Base-by-base conservation (phyloP, 1,140 invertebrate species). In the Frieseomelitta varia region DNA sequence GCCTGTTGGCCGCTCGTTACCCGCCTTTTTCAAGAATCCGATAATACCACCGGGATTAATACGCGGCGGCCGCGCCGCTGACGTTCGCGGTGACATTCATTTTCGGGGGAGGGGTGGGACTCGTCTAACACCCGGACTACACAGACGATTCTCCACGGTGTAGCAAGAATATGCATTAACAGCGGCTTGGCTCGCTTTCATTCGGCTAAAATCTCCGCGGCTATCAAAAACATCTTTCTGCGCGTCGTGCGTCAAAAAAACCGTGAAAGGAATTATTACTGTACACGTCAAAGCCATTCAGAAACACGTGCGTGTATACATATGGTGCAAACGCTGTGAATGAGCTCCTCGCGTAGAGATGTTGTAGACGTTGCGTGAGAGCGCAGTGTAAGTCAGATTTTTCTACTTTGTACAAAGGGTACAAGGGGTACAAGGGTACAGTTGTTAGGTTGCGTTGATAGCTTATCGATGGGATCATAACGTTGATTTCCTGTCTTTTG, bases 1-100 rank as follows among this genome's bases (percentile, higher is more conserved):
- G 65, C 53, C 69, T 73, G 72, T 69, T 30, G 53, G 39, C 24
- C 47, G 6, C 27, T 27, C 55, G 65, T 11, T 34, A 61, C 34
- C 53, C 84, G 39, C 61, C 39, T 79, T 82, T 84, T 84, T 84
- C 81, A 84, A 71, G 67, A 61, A 79, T n/a, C 79, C 58, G 75
- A 84, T 84, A 69, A 79, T 79, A 79, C 65, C 67, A 14, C 39
- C 10, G 47, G 76, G 58, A 63, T 79, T 84, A 84, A 79, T 84
- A 68, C 55, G 56, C 74, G 58, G 27, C 27, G 19, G 6, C 71
- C 30, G 61, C 1, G 17, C 61, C 47, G n/a, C 53, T 34, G 56
- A 72, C 68, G 53, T 53, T 47, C 69, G 58, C n/a, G 53, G 39
- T 68, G 65, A 78, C 75, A 78, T 68, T 34, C 65, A 74, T 81